Conservation (phyloP, 2,888 invertebrate genomes). For the Cheilosia variabilis region DNA sequence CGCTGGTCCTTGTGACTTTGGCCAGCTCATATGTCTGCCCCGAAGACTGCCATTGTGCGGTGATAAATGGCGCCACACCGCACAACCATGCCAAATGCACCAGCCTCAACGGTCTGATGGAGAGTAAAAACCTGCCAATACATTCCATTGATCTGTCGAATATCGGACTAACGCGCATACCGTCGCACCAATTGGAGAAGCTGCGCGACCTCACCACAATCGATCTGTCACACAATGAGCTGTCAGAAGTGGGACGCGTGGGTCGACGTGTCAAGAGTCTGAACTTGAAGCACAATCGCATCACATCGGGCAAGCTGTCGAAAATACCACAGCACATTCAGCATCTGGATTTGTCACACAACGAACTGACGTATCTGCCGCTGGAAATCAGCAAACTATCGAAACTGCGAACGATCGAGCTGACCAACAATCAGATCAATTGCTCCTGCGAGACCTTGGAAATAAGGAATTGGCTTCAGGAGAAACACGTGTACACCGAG, state of each 20-base stretch:
- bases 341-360: constrained; percentile 87
- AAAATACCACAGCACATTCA: constrained; percentile 86
- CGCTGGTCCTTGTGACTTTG: constrained; percentile 57
- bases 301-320: constrained; percentile 85
- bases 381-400: constrained; percentile 85
- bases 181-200: constrained; percentile 85
- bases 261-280: constrained; percentile 86
- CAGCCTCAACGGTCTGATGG: constrained; percentile 79
- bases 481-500: constrained; percentile 85
- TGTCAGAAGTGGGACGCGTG: constrained; percentile 86
- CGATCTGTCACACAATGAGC: constrained; percentile 87
- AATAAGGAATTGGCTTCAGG: constrained; percentile 86
- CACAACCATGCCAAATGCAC: constrained; percentile 82
- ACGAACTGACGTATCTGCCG: constrained; percentile 86
- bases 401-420: constrained; percentile 86
- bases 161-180: constrained; percentile 86
- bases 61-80: constrained; percentile 78
- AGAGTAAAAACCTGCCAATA: constrained; percentile 79
- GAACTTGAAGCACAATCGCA: constrained; percentile 86
- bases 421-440: constrained; percentile 88
- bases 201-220: constrained; percentile 86
- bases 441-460: constrained; percentile 89
- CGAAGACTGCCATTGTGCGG: constrained; percentile 80
- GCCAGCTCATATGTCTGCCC: constrained; percentile 79
- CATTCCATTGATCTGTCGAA: constrained; percentile 87